Evolutionary conservation across 2,113 vertebrate genomes (phyloP).

Genomic region (Cervus canadensis): DNA sequence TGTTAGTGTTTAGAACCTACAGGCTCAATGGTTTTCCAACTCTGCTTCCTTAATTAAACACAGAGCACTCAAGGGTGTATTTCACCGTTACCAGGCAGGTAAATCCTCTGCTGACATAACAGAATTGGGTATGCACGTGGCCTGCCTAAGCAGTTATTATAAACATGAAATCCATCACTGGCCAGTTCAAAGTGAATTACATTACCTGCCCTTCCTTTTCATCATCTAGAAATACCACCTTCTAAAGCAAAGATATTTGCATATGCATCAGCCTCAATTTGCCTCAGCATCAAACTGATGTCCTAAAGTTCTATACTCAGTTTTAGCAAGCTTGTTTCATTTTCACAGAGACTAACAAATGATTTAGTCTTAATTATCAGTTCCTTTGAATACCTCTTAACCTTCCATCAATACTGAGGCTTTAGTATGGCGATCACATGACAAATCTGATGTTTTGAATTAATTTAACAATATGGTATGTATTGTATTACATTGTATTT

Average conservation of each 20-base stretch:
- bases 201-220: background rate
- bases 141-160: background rate
- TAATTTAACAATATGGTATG: background rate
- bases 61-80: background rate
- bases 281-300: background rate
- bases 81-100: no score
- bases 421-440: constrained; percentile 57
- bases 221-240: background rate
- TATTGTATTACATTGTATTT: background rate
- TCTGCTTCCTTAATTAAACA: background rate
- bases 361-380: constrained; percentile 72
- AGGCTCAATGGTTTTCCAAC: background rate
- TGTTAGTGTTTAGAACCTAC: background rate
- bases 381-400: constrained; percentile 74
- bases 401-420: constrained; percentile 65
- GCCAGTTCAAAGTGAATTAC: background rate
- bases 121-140: background rate
- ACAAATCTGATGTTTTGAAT: constrained; percentile 28
- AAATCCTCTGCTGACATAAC: background rate
- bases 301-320: background rate
- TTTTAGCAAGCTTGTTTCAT: constrained; percentile 65
- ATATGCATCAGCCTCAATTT: background rate
- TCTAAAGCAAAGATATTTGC: background rate
- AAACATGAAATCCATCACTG: background rate
- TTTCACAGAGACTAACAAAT: constrained; percentile 56